Conservation (phyloP, 2,113 vertebrate genomes). For the Oreochromis niloticus region DNA sequence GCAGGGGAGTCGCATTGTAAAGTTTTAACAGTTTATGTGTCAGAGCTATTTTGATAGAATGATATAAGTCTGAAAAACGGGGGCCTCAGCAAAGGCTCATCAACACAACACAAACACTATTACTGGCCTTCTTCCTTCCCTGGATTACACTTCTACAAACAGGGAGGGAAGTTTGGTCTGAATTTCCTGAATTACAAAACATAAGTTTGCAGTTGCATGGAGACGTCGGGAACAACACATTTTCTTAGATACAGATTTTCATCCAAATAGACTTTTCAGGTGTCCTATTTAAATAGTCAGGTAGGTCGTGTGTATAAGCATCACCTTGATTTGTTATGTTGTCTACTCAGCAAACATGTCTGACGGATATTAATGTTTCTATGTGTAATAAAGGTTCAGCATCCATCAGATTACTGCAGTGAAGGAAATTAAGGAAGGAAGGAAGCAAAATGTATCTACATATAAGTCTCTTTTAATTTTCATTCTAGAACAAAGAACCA, state of each 20-base stretch:
- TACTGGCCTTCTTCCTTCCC: background rate
- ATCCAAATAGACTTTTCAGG: background rate
- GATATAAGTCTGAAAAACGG: background rate
- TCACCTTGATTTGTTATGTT: background rate
- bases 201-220: background rate
- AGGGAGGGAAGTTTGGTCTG: background rate
- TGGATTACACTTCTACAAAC: background rate
- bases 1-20: background rate
- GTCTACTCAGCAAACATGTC: background rate
- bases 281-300: background rate
- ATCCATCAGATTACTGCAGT: background rate
- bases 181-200: background rate
- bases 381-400: background rate
- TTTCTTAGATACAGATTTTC: background rate
- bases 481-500: background rate
- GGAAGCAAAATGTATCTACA: background rate
- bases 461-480: accelerated
- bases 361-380: background rate
- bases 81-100: background rate
- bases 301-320: background rate
- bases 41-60: background rate
- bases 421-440: background rate
- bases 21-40: accelerated
- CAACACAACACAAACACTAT: background rate
- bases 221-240: background rate